Conservation (phyloP, 2,888 invertebrate genomes). For the Dynastes grantii region DNA sequence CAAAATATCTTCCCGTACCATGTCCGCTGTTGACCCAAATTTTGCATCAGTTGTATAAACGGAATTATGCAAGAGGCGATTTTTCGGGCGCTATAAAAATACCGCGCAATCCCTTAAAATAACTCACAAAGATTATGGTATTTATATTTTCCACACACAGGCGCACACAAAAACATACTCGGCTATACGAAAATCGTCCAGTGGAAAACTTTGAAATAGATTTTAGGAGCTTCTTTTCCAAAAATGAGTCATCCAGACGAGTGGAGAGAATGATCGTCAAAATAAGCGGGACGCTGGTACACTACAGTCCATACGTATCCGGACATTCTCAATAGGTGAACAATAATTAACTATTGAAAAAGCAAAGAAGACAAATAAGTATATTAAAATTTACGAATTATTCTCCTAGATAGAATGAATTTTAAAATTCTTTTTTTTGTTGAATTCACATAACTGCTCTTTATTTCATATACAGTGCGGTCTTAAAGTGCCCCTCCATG, state of each 20-base stretch:
- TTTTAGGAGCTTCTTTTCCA: slow-evolving; percentile 10
- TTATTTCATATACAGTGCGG: no score
- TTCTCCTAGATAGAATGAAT: no score
- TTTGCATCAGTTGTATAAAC: slow-evolving; percentile 41
- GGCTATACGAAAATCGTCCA: background rate
- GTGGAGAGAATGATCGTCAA: background rate
- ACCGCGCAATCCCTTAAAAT: slow-evolving; percentile 42
- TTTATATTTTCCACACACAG: slow-evolving; percentile 27
- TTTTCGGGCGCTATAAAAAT: slow-evolving; percentile 47
- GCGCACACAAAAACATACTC: background rate
- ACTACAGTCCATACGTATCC: background rate
- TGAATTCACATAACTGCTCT: no score
- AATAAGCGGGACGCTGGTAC: background rate
- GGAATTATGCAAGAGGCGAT: slow-evolving; percentile 40
- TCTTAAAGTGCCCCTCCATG: no score
- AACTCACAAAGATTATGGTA: slow-evolving; percentile 43
- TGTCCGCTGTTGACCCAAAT: slow-evolving; percentile 36
- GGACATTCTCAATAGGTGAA: background rate
- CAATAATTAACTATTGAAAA: no score
- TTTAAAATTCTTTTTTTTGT: no score
- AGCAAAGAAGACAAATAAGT: no score
- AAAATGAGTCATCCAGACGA: slow-evolving; percentile 16
- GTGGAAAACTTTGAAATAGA: slow-evolving; percentile 15
- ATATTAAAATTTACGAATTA: no score
- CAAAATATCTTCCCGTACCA: slow-evolving; percentile 1